These are phyloP conservation scores for Rhabdomys pumilio DNA, from an alignment of 2,797 vertebrate genomes.

Conservation along the genomic window DNA sequence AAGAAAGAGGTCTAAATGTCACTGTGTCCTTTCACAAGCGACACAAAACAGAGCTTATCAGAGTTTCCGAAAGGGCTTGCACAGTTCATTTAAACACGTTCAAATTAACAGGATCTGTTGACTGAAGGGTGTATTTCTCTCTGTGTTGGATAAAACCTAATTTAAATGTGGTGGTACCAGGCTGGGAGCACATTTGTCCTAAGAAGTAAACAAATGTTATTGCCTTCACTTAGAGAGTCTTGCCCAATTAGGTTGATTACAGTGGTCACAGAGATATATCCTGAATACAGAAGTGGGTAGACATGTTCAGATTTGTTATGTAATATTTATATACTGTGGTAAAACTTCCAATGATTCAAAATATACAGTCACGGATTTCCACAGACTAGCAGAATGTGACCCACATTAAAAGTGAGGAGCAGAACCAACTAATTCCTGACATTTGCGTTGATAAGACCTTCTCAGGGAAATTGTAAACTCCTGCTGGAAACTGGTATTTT, in stretches of 20 bases:
- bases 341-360: slow-evolving; percentile 81
- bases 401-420: slow-evolving; percentile 73
- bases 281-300: slow-evolving; percentile 80
- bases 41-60: slow-evolving; percentile 59
- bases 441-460: slow-evolving; percentile 80
- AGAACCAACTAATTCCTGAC: slow-evolving; percentile 74
- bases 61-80: not conserved
- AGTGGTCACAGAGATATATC: slow-evolving; percentile 81
- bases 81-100: slow-evolving; percentile 78
- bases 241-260: slow-evolving; percentile 86
- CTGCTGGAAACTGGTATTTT: slow-evolving; percentile 69
- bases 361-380: slow-evolving; percentile 75
- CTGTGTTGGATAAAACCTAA: slow-evolving; percentile 81
- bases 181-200: slow-evolving; percentile 77
- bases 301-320: slow-evolving; percentile 79
- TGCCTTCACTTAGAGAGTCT: slow-evolving; percentile 84
- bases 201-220: slow-evolving; percentile 86
- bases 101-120: slow-evolving; percentile 80
- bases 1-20: slow-evolving; percentile 32
- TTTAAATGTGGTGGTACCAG: slow-evolving; percentile 83
- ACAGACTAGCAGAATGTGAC: slow-evolving; percentile 41
- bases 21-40: not conserved
- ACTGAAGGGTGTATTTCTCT: slow-evolving; percentile 80
- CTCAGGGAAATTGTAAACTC: slow-evolving; percentile 69
- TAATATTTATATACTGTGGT: slow-evolving; percentile 84